Evolutionary conservation across 2,888 invertebrate genomes (phyloP).

Genomic region (Leistus spinibarbis): DNA sequence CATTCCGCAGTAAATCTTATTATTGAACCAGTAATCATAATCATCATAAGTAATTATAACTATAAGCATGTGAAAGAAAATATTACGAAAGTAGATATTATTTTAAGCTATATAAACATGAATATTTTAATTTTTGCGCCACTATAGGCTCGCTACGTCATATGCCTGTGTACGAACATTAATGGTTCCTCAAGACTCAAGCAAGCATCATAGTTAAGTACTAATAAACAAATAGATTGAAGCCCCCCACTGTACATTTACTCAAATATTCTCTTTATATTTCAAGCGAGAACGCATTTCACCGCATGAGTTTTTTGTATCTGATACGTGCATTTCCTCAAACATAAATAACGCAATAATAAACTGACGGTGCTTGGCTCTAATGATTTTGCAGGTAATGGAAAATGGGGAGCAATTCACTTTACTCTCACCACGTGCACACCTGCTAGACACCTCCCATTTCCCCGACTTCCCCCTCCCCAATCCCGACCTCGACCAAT

Average conservation of each 20-base stretch:
- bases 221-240: background rate
- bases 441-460: conserved; percentile 56
- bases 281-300: background rate
- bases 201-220: background rate
- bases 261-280: background rate
- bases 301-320: conserved; percentile 25
- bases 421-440: conserved; percentile 63
- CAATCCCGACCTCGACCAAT: conserved; percentile 23
- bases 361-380: conserved; percentile 52
- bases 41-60: no score
- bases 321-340: conserved; percentile 12
- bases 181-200: no score
- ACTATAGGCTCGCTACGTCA: no score
- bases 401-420: conserved; percentile 71
- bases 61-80: no score
- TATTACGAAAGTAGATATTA: no score
- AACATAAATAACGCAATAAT: background rate
- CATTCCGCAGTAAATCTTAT: no score
- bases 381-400: conserved; percentile 73
- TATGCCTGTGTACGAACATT: no score
- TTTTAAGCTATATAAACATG: no score
- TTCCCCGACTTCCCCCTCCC: conserved; percentile 53
- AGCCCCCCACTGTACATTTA: no score
- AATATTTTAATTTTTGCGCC: no score
- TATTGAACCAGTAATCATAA: no score